These are phyloP conservation scores for Xylota sylvarum DNA, from an alignment of 2,888 invertebrate species.

Conservation along the genomic window DNA sequence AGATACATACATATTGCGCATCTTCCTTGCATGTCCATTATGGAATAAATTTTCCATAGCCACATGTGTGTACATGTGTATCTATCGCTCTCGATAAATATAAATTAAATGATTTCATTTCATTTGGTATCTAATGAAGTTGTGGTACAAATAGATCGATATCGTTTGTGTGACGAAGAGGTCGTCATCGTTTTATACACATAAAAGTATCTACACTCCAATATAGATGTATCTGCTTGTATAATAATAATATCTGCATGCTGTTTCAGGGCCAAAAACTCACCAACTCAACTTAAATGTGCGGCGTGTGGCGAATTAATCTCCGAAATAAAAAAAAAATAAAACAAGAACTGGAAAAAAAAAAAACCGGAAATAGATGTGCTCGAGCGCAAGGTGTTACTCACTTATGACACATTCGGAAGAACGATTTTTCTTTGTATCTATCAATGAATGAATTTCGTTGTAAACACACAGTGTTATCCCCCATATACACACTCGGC, in stretches of 20 bases:
- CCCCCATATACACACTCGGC: constrained; percentile 21
- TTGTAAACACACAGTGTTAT: constrained; percentile 39
- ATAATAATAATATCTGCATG: constrained; percentile 12
- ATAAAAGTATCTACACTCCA: background rate
- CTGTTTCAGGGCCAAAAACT: constrained; percentile 19
- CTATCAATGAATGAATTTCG: constrained; percentile 68
- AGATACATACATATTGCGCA: constrained; percentile 42
- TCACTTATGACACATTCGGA: constrained; percentile 65
- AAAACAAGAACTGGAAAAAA: constrained; percentile 23
- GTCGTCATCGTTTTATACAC: constrained; percentile 16
- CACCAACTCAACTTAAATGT: background rate
- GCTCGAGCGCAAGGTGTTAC: constrained; percentile 61
- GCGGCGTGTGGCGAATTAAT: constrained; percentile 39
- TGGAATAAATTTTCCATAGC: constrained; percentile 34
- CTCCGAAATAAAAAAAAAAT: constrained; percentile 4
- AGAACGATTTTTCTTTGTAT: constrained; percentile 55
- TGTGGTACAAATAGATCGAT: constrained; percentile 44
- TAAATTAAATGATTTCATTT: constrained; percentile 66
- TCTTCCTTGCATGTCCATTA: constrained; percentile 48
- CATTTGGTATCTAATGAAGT: constrained; percentile 48
- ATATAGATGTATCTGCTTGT: constrained; percentile 1
- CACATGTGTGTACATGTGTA: background rate
- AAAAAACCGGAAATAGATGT: constrained; percentile 50
- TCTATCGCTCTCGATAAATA: constrained; percentile 34
- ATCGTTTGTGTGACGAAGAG: constrained; percentile 27